Percentiles rank a stretch among this genome's conserved stretches.
Evolutionary conservation across 2,797 vertebrate species (phyloP).

Genomic region (Sebastes nivosus): DNA sequence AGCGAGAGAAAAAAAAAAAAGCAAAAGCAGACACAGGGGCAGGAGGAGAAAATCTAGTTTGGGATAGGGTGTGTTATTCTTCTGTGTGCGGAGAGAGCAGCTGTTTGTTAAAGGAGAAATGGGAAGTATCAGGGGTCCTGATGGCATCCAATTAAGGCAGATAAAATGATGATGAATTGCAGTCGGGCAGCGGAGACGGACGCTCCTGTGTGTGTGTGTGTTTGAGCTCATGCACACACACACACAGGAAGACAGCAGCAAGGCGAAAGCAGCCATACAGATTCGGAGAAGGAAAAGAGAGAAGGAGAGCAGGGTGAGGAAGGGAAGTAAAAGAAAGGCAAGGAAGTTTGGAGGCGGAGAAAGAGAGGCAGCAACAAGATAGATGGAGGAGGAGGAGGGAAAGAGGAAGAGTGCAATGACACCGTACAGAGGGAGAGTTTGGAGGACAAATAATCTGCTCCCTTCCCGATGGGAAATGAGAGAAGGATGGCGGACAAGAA

Average conservation of each 20-base stretch:
- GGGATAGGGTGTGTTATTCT: slow-evolving; percentile 54
- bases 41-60: slow-evolving; percentile 74
- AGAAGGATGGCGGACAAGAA: slow-evolving; percentile 21
- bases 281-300: slow-evolving; percentile 39
- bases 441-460: slow-evolving; percentile 35
- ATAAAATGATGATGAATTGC: slow-evolving; percentile 97
- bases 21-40: slow-evolving; percentile 39
- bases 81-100: slow-evolving; percentile 74
- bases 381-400: not conserved
- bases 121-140: slow-evolving; percentile 88
- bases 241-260: slow-evolving; percentile 15
- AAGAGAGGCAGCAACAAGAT: not conserved
- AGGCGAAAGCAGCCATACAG: slow-evolving; percentile 17
- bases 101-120: slow-evolving; percentile 86
- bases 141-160: slow-evolving; percentile 95
- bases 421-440: slow-evolving; percentile 18
- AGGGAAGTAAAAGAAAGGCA: not conserved
- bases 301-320: not conserved
- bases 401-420: slow-evolving; percentile 1
- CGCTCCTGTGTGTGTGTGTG: not conserved
- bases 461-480: slow-evolving; percentile 43
- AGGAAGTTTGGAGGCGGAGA: slow-evolving; percentile 10
- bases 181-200: slow-evolving; percentile 75
- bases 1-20: not conserved
- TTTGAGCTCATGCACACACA: not conserved